Evolutionary conservation across 2,888 invertebrate species (phyloP).

Genomic region (Stenoptilia bipunctidactyla): DNA sequence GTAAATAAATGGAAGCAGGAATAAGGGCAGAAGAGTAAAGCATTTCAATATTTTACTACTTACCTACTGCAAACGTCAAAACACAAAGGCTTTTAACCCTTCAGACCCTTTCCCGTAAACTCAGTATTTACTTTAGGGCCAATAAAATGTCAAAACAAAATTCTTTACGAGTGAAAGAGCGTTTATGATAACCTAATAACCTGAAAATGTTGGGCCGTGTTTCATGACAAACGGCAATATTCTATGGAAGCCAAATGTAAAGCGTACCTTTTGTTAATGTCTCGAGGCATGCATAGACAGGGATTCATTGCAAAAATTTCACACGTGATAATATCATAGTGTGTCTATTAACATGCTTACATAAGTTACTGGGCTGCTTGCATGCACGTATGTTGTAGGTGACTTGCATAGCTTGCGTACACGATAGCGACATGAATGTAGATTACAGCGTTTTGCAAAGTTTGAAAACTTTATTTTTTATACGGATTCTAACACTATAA

Average conservation of each 20-base stretch:
- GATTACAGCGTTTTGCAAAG: no score
- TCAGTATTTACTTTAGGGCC: constrained; percentile 18
- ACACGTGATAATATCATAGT: constrained; percentile 32
- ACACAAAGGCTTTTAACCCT: constrained; percentile 11
- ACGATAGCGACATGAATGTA: no score
- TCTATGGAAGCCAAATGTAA: constrained; percentile 56
- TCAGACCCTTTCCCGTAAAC: constrained; percentile 7
- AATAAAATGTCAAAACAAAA: constrained; percentile 28
- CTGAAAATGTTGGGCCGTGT: constrained; percentile 43
- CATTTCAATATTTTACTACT: no score
- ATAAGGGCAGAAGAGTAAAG: no score
- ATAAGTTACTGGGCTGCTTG: no score
- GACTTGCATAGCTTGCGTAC: no score
- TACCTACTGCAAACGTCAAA: no score
- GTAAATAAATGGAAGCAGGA: no score
- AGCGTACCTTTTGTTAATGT: constrained; percentile 62
- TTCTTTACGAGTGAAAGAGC: constrained; percentile 27
- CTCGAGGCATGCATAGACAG: constrained; percentile 48
- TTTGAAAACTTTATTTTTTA: no score
- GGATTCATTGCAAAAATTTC: constrained; percentile 40
- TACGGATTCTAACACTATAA: no score
- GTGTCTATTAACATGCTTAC: no score
- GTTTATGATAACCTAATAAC: constrained; percentile 55
- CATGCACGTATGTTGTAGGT: no score
- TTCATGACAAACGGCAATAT: constrained; percentile 66